Evolutionary conservation across 2,888 invertebrate species (phyloP).

Genomic region (Drosophila prolongata): DNA sequence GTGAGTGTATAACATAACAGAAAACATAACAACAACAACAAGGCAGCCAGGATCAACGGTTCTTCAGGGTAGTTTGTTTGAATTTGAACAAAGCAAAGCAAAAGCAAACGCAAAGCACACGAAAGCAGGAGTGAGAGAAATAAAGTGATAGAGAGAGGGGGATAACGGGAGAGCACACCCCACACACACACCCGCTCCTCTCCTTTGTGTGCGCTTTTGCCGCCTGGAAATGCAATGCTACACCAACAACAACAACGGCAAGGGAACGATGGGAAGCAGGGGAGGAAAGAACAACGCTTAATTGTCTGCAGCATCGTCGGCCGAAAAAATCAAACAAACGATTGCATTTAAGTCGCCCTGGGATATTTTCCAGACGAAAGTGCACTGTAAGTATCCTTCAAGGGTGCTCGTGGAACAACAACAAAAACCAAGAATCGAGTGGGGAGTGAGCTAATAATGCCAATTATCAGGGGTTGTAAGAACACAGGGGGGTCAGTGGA

Average conservation of each 20-base stretch:
- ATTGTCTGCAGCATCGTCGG: constrained; percentile 62
- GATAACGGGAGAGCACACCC: constrained; percentile 34
- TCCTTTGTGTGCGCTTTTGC: constrained; percentile 76
- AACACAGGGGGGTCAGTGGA: not conserved
- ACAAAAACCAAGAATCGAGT: constrained; percentile 20
- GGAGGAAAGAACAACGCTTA: constrained; percentile 66
- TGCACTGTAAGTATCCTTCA: constrained; percentile 81
- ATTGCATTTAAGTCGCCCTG: constrained; percentile 50
- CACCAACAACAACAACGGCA: constrained; percentile 36
- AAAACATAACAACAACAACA: constrained; percentile 47
- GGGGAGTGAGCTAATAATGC: constrained; percentile 73
- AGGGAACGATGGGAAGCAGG: constrained; percentile 45
- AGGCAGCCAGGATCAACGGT: constrained; percentile 64
- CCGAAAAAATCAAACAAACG: constrained; percentile 53
- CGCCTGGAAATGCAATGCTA: constrained; percentile 74
- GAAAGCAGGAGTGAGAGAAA: constrained; percentile 10
- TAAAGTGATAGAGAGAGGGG: constrained; percentile 6
- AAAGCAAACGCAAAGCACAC: constrained; percentile 25
- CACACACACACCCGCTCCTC: constrained; percentile 31
- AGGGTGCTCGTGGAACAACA: constrained; percentile 38
- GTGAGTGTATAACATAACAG: constrained; percentile 56
- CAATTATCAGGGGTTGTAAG: constrained; percentile 47
- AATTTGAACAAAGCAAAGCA: constrained; percentile 40
- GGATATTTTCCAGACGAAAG: constrained; percentile 53
- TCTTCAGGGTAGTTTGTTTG: constrained; percentile 79